A percentile compares a stretch with the other conserved stretches of the same genome.
Conservation (phyloP, 1,140 invertebrate species). For the Monochamus saltuarius region DNA sequence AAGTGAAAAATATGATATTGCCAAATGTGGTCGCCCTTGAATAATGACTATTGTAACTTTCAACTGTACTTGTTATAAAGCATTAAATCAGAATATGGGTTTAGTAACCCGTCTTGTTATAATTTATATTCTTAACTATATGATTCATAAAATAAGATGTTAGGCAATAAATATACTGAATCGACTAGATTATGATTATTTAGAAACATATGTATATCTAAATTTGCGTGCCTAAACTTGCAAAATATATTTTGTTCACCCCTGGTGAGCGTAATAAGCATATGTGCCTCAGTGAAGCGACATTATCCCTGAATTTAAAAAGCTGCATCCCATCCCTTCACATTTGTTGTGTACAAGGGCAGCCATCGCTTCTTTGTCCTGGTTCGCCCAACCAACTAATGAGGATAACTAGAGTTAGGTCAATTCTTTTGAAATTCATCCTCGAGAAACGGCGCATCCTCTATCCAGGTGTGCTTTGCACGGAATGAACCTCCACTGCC, state of each 20-base stretch:
- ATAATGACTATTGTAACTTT: too few relatives aligned
- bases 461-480: constrained; percentile 40
- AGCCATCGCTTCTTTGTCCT: constrained; percentile 39
- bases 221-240: too few relatives aligned
- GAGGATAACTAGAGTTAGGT: constrained; percentile 51
- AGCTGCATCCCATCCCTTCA: constrained; percentile 18
- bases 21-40: too few relatives aligned
- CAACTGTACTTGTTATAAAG: too few relatives aligned
- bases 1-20: too few relatives aligned
- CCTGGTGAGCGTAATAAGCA: constrained; percentile 26
- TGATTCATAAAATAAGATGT: too few relatives aligned
- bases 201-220: too few relatives aligned
- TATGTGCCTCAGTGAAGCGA: constrained; percentile 38
- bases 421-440: constrained; percentile 44
- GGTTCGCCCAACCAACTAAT: constrained; percentile 46
- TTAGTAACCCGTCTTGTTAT: too few relatives aligned
- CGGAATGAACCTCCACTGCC: constrained; percentile 1
- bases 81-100: too few relatives aligned
- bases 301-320: constrained; percentile 36
- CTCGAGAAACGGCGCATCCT: constrained; percentile 38
- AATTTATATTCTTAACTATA: too few relatives aligned
- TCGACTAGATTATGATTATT: too few relatives aligned
- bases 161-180: too few relatives aligned
- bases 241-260: constrained; percentile 9
- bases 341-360: constrained; percentile 28